Evolutionary conservation across 2,797 vertebrate species (phyloP).

Genomic region (Protonibea diacanthus): DNA sequence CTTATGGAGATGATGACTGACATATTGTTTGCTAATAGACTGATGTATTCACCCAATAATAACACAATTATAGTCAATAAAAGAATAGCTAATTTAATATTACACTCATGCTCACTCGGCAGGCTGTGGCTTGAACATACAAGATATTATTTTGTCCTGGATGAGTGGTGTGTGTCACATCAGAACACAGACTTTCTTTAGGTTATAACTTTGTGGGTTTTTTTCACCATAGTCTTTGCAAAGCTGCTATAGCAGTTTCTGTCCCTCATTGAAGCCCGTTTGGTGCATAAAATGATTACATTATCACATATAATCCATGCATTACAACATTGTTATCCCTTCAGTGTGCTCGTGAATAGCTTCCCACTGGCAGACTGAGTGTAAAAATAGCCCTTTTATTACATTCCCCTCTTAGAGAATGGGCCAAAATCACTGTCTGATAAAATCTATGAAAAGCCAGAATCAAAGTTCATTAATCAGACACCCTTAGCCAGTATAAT

Average conservation of each 20-base stretch:
- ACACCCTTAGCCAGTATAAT: conserved; percentile 34
- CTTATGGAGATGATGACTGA: conserved; percentile 26
- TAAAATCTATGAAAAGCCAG: conserved; percentile 56
- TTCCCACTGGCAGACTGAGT: conserved; percentile 48
- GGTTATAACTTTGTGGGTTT: background rate
- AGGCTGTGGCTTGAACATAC: conserved; percentile 18
- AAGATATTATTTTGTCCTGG: conserved; percentile 7
- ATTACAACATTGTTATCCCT: conserved; percentile 60
- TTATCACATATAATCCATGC: conserved; percentile 59
- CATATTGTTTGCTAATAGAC: conserved; percentile 28
- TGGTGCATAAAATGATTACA: conserved; percentile 59
- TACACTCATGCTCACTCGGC: conserved; percentile 1
- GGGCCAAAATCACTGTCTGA: conserved; percentile 46
- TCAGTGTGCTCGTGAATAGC: conserved; percentile 61
- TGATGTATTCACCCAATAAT: conserved; percentile 16
- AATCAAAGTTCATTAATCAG: conserved; percentile 54
- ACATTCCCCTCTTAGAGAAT: conserved; percentile 50
- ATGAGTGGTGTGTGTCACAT: conserved; percentile 18
- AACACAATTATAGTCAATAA: conserved; percentile 11
- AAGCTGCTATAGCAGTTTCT: conserved; percentile 41
- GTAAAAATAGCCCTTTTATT: conserved; percentile 59
- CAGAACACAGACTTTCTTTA: conserved; percentile 27
- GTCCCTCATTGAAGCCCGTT: conserved; percentile 50
- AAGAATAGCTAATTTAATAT: conserved; percentile 18
- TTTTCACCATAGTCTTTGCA: conserved; percentile 15